Conservation (phyloP, 1,140 invertebrate species). For the Arctopsyche grandis region DNA sequence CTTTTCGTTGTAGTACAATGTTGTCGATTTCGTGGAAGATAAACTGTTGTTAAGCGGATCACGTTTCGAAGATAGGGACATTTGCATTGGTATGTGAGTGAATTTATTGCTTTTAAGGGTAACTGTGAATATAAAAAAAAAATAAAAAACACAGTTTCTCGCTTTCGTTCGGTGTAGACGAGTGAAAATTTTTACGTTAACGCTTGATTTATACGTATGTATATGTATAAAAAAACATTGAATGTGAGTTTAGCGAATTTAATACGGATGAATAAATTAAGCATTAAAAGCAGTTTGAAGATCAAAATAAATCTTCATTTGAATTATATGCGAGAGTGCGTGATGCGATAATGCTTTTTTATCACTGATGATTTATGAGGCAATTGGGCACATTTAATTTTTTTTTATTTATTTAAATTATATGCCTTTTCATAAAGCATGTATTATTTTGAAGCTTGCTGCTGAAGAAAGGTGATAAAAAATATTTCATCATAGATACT, state of each 20-base stretch:
- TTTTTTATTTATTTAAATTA: too few relatives aligned
- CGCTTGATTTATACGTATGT: background rate
- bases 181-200: background rate
- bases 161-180: background rate
- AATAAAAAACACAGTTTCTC: background rate
- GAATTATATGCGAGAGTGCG: background rate
- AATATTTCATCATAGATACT: too few relatives aligned
- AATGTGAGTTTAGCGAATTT: background rate
- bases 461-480: too few relatives aligned
- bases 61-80: constrained; percentile 26
- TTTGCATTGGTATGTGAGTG: constrained; percentile 25
- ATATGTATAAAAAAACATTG: background rate
- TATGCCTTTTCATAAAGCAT: too few relatives aligned
- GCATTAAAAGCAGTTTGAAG: background rate
- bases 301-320: background rate
- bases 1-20: constrained; percentile 11
- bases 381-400: too few relatives aligned
- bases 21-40: constrained; percentile 37
- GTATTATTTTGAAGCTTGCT: too few relatives aligned
- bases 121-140: background rate
- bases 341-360: background rate
- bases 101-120: constrained; percentile 27
- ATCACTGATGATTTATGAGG: too few relatives aligned
- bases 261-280: background rate
- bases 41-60: constrained; percentile 43